Evolutionary conservation across 2,888 invertebrate species (phyloP), one percentile per base, ranked within the genome.

Genomic region (Polyploca ridens): DNA sequence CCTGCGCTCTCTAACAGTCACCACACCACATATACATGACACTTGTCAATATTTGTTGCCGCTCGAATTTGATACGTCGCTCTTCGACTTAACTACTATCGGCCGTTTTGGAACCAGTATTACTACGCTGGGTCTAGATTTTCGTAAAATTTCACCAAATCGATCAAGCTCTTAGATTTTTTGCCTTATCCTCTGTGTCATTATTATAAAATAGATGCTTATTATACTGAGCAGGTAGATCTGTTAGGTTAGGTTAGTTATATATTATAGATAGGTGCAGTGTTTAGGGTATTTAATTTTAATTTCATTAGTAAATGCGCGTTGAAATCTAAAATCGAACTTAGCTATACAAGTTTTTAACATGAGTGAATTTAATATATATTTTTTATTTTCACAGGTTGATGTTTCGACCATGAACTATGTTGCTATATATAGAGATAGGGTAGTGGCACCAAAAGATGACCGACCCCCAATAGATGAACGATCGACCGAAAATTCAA

Each of bases 141-240:
- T 82, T 74, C 73, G 73, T 69, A 68, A 66, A 75, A 77, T 79
- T 81, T 81, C 74, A 72, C 74, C 70, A 69, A 74, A 75, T 77
- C 65, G 63, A 71, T 76, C 67, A 67, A 71, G 58, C 59, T 33
- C 60, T 62, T 65, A 35, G 62, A 38, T 66, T 67, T 58, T 65
- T 65, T 61, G 60, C 41, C 41, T n/a, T 63, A 65, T 65, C 19
- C 13, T 62, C 27, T 13, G 13, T 62, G 60, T 62, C 44, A 46
- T n/a, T 38, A 10, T 61, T 6, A n/a, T 35, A 16, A 38, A 38
- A 35, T 16, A 38, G 13, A 38, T 60, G 16, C 3, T 38, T 8
- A 38, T 16, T 16, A 14, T 35, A 13, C 8, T n/a, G 6, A 13
- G n/a, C 13, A 14, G 6, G n/a, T 35, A 35, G 16, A 35, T 35